Conservation (phyloP, 2,797 vertebrate genomes). For the Melanotaenia nigrans region DNA sequence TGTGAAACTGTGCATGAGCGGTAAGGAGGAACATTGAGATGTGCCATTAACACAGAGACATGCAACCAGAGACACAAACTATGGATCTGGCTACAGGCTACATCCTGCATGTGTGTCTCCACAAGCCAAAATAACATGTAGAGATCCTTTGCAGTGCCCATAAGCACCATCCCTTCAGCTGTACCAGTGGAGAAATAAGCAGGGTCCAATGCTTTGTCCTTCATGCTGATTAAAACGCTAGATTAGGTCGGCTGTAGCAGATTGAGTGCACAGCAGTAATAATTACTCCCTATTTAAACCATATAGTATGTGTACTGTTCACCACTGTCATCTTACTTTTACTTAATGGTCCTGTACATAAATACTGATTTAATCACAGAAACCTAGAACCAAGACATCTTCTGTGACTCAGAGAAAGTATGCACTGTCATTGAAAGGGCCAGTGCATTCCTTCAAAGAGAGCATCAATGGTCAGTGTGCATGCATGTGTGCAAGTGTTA, state of each 20-base stretch:
- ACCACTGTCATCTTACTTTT: conserved; percentile 28
- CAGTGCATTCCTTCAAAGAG: conserved; percentile 33
- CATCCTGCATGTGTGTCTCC: conserved; percentile 65
- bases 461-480: conserved; percentile 42
- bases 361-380: conserved; percentile 19
- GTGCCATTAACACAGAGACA: conserved; percentile 41
- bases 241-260: conserved; percentile 67
- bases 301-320: conserved; percentile 53
- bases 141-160: conserved; percentile 36
- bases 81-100: conserved; percentile 61
- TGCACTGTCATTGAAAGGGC: conserved; percentile 34
- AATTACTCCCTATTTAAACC: conserved; percentile 68
- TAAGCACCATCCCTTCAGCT: conserved; percentile 50
- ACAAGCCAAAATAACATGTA: conserved; percentile 65
- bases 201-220: conserved; percentile 57
- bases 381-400: conserved; percentile 14
- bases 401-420: conserved; percentile 25
- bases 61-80: conserved; percentile 35
- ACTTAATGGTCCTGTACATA: conserved; percentile 24
- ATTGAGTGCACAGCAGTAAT: conserved; percentile 59
- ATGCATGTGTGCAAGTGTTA: conserved; percentile 55
- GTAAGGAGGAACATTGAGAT: conserved; percentile 53
- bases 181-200: conserved; percentile 52
- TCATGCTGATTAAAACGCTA: conserved; percentile 71
- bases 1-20: conserved; percentile 64